Base-by-base conservation (phyloP, 2,113 vertebrate genomes). In the Verasper variegatus region DNA sequence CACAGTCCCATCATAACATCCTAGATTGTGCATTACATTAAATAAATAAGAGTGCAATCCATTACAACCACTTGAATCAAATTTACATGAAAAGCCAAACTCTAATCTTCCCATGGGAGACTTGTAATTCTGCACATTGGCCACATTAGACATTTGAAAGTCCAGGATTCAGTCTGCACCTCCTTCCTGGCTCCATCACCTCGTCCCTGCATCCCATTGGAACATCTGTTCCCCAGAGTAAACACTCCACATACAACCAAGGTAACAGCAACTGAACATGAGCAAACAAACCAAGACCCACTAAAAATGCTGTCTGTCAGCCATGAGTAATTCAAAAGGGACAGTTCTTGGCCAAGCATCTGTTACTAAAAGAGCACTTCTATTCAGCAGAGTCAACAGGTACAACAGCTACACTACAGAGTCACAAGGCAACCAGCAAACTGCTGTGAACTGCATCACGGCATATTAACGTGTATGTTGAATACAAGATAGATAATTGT, bases 171-270 rank as follows among this genome's bases (percentile, higher is more conserved):
- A 14, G 0, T 10, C 55, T 1, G 2, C 27, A 4, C 27, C 27
- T 35, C 52, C 52, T 80, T 40, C 27, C 45, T 17, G 45, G 20
- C 60, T 66, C 63, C 55, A 37, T 24, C 10, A 40, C 1, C 0
- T 62, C 20, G 31, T 40, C 23, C 35, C 9, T 17, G 15, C 27
- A 6, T 54, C 72, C 61, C 17, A 5, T 51, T 57, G 55, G 31
- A n/a, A 40, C 56, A 71, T 71, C 47, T 65, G 56, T 20, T 71
- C 31, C 55, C 62, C 40, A 69, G 65, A 64, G 80, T 60, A 85
- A 92, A 88, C 86, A 83, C 86, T 86, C 66, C 49, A 59, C 56
- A 47, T 11, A 49, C 54, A 77, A 61, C 85, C 58, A 49, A 20
- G 78, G 87, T 73, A 82, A 89, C 78, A 2, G 15, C 4, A 0